Conservation (phyloP, 2,888 invertebrate species). For the Xestia ashworthii region DNA sequence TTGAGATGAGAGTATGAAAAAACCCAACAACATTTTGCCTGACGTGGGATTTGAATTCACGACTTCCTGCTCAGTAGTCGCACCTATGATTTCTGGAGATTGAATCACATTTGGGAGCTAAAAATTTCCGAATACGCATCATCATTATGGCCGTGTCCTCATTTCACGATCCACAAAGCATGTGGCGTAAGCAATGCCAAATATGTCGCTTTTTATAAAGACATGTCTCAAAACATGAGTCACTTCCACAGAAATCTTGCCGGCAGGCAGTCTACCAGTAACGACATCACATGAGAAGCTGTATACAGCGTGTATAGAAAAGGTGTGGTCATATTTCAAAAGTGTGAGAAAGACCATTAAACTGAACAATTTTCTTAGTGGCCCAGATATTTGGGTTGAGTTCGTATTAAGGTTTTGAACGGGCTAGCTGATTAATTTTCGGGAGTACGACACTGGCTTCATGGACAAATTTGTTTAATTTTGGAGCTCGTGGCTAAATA, state of each 20-base stretch:
- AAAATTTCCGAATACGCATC: not conserved
- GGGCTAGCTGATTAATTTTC: not conserved
- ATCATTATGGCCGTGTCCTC: conserved; percentile 3
- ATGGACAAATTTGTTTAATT: not conserved
- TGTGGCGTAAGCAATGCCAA: conserved; percentile 36
- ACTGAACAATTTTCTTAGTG: not conserved
- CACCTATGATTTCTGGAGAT: not conserved
- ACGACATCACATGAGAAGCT: not conserved
- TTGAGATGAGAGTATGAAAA: too few species aligned
- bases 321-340: not conserved
- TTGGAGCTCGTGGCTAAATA: not conserved
- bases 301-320: not conserved
- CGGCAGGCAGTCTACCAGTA: conserved; percentile 41
- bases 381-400: not conserved
- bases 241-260: conserved; percentile 32
- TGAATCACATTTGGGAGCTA: too few species aligned
- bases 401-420: not conserved
- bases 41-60: not conserved
- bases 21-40: not conserved
- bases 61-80: not conserved
- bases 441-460: not conserved
- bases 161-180: conserved; percentile 9
- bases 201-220: conserved; percentile 50
- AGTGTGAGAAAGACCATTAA: not conserved
- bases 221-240: conserved; percentile 36